phyloP scores from a whole-genome alignment of 2,797 vertebrate species.

The Sternotherus odoratus region DNA sequence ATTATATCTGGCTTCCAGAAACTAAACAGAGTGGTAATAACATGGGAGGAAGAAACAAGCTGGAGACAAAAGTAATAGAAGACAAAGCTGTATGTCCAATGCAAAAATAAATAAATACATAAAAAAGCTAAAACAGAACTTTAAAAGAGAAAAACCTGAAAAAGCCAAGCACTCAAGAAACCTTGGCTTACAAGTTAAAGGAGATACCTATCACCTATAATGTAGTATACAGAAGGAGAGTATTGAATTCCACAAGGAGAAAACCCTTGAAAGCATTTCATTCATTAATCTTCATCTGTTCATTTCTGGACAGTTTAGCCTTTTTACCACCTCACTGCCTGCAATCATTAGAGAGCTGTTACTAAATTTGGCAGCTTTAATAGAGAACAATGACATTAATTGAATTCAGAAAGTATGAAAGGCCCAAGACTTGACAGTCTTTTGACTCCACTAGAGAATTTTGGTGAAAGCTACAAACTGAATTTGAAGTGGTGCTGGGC shows the following conservation, averaged over 20 bases:
- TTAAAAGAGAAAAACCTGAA: not conserved
- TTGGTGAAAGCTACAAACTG: not conserved
- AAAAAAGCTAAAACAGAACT: not conserved
- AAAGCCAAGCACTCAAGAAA: not conserved
- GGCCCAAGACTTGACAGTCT: not conserved
- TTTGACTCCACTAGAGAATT: not conserved
- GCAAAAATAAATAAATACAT: not conserved
- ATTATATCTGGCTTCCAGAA: not conserved
- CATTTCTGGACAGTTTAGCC: not conserved
- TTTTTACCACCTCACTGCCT: not conserved
- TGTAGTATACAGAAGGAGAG: not conserved
- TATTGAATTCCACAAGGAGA: not conserved
- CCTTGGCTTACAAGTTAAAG: not conserved
- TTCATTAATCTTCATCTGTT: not conserved
- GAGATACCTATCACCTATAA: not conserved
- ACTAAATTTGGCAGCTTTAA: not conserved
- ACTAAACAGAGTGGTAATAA: not conserved
- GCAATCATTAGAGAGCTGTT: not conserved
- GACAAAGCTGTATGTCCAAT: not conserved
- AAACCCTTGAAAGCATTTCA: not conserved
- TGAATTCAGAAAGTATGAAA: not conserved
- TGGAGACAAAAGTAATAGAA: not conserved
- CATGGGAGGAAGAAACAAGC: not conserved
- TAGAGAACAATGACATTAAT: not conserved
- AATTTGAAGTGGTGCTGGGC: not conserved